A percentile compares a stretch with the other conserved stretches of the same genome.
These are phyloP conservation scores for Takifugu bimaculatus DNA, from an alignment of 2,113 vertebrate genomes.

Conservation along the genomic window DNA sequence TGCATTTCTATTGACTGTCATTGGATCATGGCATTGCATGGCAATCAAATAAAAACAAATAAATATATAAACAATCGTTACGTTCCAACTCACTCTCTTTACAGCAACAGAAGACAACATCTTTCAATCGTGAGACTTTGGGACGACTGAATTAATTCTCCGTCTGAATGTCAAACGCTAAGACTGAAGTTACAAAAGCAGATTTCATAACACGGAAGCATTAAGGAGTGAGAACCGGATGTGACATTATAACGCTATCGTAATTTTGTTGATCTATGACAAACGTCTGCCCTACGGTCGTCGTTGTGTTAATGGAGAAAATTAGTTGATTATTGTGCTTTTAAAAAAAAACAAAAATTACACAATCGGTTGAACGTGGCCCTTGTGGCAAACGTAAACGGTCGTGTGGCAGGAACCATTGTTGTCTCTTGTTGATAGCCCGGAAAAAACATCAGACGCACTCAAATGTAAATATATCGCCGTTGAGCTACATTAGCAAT, in stretches of 20 bases:
- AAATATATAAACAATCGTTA: background rate
- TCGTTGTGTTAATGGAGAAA: no score
- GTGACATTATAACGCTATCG: background rate
- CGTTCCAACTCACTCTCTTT: slow-evolving; percentile 57
- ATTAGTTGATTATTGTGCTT: no score
- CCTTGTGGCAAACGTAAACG: no score
- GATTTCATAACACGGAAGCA: background rate
- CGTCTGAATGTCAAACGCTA: slow-evolving; percentile 11
- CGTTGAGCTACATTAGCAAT: background rate
- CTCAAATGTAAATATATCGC: background rate
- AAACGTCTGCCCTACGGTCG: no score
- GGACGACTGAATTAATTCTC: background rate
- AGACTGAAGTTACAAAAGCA: slow-evolving; percentile 24
- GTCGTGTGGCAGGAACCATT: slow-evolving; percentile 16
- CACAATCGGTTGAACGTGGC: no score
- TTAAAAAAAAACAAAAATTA: no score
- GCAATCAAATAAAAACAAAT: background rate
- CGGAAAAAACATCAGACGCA: slow-evolving; percentile 13
- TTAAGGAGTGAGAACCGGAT: background rate
- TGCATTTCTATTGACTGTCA: background rate
- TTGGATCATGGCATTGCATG: background rate
- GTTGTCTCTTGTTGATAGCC: slow-evolving; percentile 21
- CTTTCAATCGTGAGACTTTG: background rate
- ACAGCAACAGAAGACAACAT: slow-evolving; percentile 54
- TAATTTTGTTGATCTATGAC: background rate